These are phyloP conservation scores for Pandemis cinnamomeana DNA, from an alignment of 2,888 invertebrate genomes.

Conservation along the genomic window DNA sequence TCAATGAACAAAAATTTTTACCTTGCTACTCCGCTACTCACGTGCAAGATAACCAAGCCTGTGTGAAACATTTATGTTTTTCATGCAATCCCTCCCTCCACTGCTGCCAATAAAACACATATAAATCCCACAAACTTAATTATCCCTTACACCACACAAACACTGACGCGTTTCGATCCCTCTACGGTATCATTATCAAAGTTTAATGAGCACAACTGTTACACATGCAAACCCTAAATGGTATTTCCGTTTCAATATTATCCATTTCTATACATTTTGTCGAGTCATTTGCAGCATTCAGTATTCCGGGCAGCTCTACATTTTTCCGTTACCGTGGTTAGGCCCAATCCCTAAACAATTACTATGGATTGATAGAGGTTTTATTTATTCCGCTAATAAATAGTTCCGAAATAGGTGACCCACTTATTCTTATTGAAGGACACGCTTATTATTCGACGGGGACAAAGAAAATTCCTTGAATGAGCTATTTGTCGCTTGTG, in stretches of 20 bases:
- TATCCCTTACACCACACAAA: too few relatives aligned
- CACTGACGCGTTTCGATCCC: too few relatives aligned
- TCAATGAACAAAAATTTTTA: too few relatives aligned
- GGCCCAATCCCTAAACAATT: constrained; percentile 13
- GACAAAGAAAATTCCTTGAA: constrained; percentile 10
- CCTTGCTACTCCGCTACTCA: too few relatives aligned
- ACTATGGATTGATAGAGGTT: constrained; percentile 25
- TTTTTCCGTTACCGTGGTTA: not conserved
- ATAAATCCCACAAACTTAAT: too few relatives aligned
- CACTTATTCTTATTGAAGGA: constrained; percentile 21
- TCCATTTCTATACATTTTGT: not conserved
- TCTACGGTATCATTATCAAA: too few relatives aligned
- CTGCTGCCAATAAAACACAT: too few relatives aligned
- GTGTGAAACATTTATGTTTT: too few relatives aligned
- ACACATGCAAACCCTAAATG: too few relatives aligned
- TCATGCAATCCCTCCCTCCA: too few relatives aligned
- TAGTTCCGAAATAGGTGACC: constrained; percentile 32
- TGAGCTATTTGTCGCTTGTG: not conserved
- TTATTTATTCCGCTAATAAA: constrained; percentile 28
- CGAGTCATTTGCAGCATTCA: not conserved
- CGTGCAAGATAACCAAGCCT: too few relatives aligned
- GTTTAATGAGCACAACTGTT: too few relatives aligned
- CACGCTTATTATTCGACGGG: constrained; percentile 1
- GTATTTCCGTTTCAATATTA: not conserved
- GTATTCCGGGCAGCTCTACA: not conserved